Conservation (phyloP, 2,113 vertebrate species). For the Polypterus senegalus region DNA sequence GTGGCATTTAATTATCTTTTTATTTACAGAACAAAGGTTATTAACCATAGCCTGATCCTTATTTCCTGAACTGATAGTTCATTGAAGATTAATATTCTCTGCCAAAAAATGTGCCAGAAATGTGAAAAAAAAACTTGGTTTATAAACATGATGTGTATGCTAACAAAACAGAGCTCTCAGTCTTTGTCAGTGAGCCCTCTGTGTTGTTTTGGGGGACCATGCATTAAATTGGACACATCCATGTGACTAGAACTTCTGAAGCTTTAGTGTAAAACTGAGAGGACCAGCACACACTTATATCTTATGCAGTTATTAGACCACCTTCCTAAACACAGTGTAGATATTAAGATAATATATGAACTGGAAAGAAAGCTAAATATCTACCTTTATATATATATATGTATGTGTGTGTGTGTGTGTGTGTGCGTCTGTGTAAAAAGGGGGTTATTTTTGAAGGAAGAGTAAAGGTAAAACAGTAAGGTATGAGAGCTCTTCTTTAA, state of each 20-base stretch:
- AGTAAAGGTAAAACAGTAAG: conserved; percentile 61
- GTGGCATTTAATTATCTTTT: conserved; percentile 15
- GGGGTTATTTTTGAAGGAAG: conserved; percentile 43
- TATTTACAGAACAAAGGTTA: conserved; percentile 21
- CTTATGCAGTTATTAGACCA: no score
- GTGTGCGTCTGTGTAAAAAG: no score
- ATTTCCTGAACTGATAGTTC: conserved; percentile 39
- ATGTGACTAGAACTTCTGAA: conserved; percentile 38
- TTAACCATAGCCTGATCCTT: conserved; percentile 30
- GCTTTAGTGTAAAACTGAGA: neutral
- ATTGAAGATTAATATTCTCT: conserved; percentile 48
- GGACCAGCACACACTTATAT: no score
- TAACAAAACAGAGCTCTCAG: conserved; percentile 20
- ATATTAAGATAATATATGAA: no score
- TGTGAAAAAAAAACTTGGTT: conserved; percentile 49
- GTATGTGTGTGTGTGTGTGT: no score
- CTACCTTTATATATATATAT: no score
- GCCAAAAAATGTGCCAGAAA: conserved; percentile 43
- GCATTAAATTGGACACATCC: conserved; percentile 34
- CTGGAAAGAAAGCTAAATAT: no score
- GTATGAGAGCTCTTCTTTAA: conserved; percentile 53
- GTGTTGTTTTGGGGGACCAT: conserved; percentile 19
- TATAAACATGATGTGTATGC: conserved; percentile 47
- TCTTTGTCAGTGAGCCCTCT: conserved; percentile 34
- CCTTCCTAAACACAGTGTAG: no score